These are phyloP conservation scores for Drosophila leonis DNA, from an alignment of 2,888 invertebrate species.

Conservation along the genomic window DNA sequence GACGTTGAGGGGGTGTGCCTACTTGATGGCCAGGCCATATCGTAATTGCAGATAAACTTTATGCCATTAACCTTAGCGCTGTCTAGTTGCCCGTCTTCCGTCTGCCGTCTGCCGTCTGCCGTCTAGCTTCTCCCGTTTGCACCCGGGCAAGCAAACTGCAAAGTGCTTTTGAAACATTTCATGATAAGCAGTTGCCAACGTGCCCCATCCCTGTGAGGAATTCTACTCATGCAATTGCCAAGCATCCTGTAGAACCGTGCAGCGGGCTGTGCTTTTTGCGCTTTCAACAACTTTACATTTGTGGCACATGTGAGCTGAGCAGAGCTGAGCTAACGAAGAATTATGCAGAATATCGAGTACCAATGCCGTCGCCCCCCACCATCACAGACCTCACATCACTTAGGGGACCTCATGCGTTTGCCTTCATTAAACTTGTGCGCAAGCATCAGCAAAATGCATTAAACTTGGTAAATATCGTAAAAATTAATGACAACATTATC, in stretches of 20 bases:
- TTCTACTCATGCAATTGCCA: background rate
- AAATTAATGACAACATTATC: conserved; percentile 74
- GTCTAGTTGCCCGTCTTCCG: conserved; percentile 50
- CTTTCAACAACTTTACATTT: conserved; percentile 58
- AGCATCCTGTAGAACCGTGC: conserved; percentile 1
- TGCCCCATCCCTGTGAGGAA: conserved; percentile 4
- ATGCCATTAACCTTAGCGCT: conserved; percentile 77
- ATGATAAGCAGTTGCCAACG: conserved; percentile 52
- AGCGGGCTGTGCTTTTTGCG: conserved; percentile 30
- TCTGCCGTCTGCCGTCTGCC: conserved; percentile 7
- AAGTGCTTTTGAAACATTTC: conserved; percentile 76
- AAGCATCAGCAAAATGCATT: conserved; percentile 72
- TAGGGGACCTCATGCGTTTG: conserved; percentile 39
- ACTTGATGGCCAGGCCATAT: conserved; percentile 66
- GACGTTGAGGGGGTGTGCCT: conserved; percentile 13
- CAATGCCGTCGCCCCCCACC: background rate
- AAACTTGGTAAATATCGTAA: conserved; percentile 72
- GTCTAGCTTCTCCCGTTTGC: conserved; percentile 7
- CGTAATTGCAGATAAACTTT: conserved; percentile 82
- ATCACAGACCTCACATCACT: background rate
- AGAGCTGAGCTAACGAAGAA: conserved; percentile 57
- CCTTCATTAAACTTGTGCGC: conserved; percentile 65
- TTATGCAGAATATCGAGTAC: conserved; percentile 53
- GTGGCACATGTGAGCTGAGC: conserved; percentile 33
- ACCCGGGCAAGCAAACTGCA: conserved; percentile 41